Conservation (phyloP, 2,113 vertebrate genomes). For the Cisticola juncidis region DNA sequence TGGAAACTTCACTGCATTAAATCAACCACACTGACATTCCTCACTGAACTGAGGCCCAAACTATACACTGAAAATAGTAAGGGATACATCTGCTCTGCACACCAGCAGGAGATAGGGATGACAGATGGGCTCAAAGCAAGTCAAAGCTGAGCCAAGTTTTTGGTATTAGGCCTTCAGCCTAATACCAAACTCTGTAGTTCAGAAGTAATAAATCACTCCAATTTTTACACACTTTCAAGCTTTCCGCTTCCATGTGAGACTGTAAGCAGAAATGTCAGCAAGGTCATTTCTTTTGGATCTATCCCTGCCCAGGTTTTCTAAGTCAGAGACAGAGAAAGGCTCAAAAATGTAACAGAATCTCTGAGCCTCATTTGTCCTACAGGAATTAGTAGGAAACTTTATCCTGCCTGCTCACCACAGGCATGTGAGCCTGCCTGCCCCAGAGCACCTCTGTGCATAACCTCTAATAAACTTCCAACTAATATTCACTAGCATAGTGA, state of each 20-base stretch:
- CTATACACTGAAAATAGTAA: constrained; percentile 17
- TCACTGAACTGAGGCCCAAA: neutral
- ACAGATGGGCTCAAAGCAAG: constrained; percentile 27
- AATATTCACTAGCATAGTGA: neutral
- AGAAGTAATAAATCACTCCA: neutral
- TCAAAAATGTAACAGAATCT: constrained; percentile 11
- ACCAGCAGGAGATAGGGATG: constrained; percentile 18
- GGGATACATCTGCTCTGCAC: constrained; percentile 6
- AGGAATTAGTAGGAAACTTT: constrained; percentile 23
- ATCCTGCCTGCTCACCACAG: neutral
- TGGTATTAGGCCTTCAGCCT: neutral
- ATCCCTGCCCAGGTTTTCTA: neutral
- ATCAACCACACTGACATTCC: constrained; percentile 10
- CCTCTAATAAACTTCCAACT: neutral
- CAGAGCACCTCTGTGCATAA: neutral
- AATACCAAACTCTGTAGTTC: neutral
- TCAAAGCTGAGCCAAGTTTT: constrained; percentile 5
- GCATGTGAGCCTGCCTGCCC: neutral
- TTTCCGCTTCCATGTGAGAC: neutral
- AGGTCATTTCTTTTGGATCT: neutral
- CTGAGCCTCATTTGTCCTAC: neutral
- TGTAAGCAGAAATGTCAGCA: neutral
- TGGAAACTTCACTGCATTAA: constrained; percentile 8
- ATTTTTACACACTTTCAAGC: neutral
- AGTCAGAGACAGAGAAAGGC: neutral